phyloP scores from a whole-genome alignment of 2,888 invertebrate species.

The Athetis lepigone region DNA sequence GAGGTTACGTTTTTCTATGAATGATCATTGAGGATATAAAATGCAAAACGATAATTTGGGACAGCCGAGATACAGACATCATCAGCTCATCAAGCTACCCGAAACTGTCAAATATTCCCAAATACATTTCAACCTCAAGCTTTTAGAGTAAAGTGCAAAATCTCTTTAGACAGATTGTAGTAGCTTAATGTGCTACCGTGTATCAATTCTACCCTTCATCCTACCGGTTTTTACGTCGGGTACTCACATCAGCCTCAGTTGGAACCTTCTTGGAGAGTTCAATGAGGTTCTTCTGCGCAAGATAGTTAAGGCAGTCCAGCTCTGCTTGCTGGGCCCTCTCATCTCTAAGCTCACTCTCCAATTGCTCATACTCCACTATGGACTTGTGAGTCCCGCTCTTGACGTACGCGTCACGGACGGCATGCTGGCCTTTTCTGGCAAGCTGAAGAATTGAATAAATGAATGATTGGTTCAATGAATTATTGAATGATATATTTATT shows the following conservation, averaged over 20 bases:
- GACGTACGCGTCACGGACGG: slow-evolving; percentile 86
- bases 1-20: no score
- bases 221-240: not conserved
- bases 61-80: no score
- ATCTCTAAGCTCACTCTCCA: slow-evolving; percentile 88
- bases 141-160: no score
- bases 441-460: slow-evolving; percentile 68
- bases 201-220: not conserved
- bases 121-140: no score
- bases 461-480: not conserved
- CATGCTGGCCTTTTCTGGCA: slow-evolving; percentile 84
- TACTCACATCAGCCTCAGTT: slow-evolving; percentile 82
- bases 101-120: no score
- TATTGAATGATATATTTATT: no score
- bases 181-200: no score
- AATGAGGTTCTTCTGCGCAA: slow-evolving; percentile 82
- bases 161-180: no score
- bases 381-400: slow-evolving; percentile 88
- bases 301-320: slow-evolving; percentile 87
- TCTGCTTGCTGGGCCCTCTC: slow-evolving; percentile 88
- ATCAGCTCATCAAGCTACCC: no score
- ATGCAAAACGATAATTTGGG: not conserved
- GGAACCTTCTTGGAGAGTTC: slow-evolving; percentile 83
- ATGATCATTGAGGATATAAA: not conserved
- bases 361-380: slow-evolving; percentile 88